These are phyloP conservation scores for Thinocorus orbignyianus DNA, from an alignment of 2,113 vertebrate species.

Conservation along the genomic window DNA sequence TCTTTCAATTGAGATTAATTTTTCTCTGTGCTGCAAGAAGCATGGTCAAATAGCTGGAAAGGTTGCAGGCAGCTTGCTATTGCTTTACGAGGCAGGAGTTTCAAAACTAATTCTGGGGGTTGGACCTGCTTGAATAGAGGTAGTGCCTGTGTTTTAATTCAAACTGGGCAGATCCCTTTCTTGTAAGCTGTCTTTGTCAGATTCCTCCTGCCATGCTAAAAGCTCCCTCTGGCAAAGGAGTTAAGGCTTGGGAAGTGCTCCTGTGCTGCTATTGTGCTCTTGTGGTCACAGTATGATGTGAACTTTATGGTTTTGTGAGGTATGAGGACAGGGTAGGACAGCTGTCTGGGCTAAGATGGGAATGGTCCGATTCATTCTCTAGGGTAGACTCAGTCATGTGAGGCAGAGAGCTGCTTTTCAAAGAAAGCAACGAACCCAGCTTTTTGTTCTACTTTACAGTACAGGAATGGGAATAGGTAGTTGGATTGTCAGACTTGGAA, in stretches of 20 bases:
- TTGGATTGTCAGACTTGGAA: background rate
- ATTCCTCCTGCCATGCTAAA: background rate
- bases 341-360: background rate
- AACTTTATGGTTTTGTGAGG: background rate
- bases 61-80: background rate
- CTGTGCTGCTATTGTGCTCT: background rate
- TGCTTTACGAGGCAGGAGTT: background rate
- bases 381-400: background rate
- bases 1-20: background rate
- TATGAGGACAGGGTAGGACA: background rate
- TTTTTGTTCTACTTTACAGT: background rate
- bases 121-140: background rate
- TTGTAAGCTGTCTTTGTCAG: background rate
- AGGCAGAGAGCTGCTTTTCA: background rate
- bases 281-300: background rate
- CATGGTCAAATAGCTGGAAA: background rate
- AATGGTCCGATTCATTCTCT: background rate
- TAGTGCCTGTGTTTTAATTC: background rate
- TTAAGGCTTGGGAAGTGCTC: background rate
- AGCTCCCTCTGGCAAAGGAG: background rate
- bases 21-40: background rate
- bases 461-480: background rate
- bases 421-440: rapidly evolving
- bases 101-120: background rate
- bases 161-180: background rate